phyloP scores from a whole-genome alignment of 2,797 vertebrate species.

The Takifugu rubripes region DNA sequence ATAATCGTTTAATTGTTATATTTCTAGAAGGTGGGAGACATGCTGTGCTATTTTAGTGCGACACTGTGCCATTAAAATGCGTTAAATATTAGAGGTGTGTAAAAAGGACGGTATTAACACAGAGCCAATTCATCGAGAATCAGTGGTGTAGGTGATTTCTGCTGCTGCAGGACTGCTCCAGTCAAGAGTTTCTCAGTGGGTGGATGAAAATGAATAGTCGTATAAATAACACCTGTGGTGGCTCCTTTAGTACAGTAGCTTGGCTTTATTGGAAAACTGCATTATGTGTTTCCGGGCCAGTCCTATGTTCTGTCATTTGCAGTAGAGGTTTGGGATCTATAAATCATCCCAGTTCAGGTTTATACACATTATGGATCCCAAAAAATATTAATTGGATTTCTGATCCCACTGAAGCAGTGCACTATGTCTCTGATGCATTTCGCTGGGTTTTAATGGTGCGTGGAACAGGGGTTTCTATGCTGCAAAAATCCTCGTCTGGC shows the following conservation, averaged over 20 bases:
- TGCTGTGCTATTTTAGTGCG: too few relatives aligned
- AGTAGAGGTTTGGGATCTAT: too few relatives aligned
- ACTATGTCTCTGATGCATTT: not conserved
- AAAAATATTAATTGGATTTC: not conserved
- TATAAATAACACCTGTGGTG: too few relatives aligned
- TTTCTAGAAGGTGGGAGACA: too few relatives aligned
- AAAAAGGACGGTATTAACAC: slow-evolving; percentile 17
- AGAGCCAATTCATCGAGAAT: slow-evolving; percentile 18
- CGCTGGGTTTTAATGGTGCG: too few relatives aligned
- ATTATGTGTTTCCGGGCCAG: not conserved
- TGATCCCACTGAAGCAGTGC: not conserved
- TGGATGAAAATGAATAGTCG: too few relatives aligned
- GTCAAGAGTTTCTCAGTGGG: too few relatives aligned
- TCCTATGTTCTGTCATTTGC: not conserved
- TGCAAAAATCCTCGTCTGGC: too few relatives aligned
- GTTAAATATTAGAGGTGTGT: slow-evolving; percentile 8
- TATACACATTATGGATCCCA: too few relatives aligned
- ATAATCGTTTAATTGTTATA: not conserved
- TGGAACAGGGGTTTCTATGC: too few relatives aligned
- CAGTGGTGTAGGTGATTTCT: slow-evolving; percentile 38
- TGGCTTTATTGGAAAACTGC: not conserved
- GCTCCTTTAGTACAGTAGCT: too few relatives aligned
- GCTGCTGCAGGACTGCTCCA: not conserved
- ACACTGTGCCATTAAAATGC: not conserved
- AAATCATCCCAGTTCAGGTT: too few relatives aligned